phyloP scores from a whole-genome alignment of 2,113 vertebrate species.

The Patagioenas fasciata region DNA sequence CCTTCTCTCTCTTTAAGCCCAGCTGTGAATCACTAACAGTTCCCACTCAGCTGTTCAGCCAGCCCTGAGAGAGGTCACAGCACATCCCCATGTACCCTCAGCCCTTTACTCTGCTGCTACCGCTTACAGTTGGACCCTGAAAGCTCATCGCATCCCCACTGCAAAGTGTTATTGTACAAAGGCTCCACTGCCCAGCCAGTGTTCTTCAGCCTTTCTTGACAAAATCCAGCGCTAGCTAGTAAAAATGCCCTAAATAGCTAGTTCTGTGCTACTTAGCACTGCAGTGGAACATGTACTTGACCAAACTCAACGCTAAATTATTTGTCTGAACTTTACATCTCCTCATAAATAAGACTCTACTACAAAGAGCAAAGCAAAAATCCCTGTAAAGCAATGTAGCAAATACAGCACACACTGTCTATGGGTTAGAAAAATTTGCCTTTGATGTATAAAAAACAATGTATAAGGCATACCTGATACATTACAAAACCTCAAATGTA shows the following conservation, averaged over 20 bases:
- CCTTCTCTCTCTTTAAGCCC: background rate
- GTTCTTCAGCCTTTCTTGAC: background rate
- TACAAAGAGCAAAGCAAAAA: background rate
- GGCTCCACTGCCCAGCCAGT: background rate
- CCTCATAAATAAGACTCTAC: background rate
- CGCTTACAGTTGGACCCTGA: accelerated
- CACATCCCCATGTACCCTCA: background rate
- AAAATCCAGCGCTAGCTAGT: background rate
- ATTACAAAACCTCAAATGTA: background rate
- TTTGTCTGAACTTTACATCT: background rate
- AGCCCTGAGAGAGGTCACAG: background rate
- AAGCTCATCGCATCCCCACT: accelerated
- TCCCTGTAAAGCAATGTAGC: background rate
- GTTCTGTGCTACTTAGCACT: background rate
- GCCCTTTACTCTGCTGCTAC: background rate
- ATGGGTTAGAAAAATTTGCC: background rate
- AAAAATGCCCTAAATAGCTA: background rate
- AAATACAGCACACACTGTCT: background rate
- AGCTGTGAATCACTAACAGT: background rate
- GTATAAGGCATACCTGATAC: background rate
- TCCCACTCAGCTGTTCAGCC: background rate
- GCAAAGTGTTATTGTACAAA: background rate
- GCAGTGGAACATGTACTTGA: background rate
- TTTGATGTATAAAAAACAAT: background rate
- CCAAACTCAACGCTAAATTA: background rate